Conservation (phyloP, 2,797 vertebrate species). For the Sebastes taczanowskii region DNA sequence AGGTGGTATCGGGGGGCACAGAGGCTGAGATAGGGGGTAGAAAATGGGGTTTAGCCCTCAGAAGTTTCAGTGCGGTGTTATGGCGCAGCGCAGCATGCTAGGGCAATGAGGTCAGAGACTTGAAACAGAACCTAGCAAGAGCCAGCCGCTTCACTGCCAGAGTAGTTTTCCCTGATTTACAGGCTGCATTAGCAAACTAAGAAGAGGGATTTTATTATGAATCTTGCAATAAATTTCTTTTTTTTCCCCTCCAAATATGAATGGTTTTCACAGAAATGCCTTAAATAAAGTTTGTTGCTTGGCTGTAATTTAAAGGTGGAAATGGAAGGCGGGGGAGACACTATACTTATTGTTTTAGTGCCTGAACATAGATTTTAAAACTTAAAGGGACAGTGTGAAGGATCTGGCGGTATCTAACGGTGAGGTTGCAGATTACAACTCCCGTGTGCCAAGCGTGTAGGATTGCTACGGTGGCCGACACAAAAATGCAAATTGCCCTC, state of each 20-base stretch:
- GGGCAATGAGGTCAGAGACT: constrained; percentile 72
- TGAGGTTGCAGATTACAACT: not conserved
- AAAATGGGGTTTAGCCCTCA: constrained; percentile 34
- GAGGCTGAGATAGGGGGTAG: constrained; percentile 38
- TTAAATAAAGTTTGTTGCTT: not conserved
- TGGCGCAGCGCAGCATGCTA: constrained; percentile 50
- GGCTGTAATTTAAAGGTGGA: not conserved
- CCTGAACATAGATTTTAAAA: not conserved
- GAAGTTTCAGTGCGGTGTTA: constrained; percentile 39
- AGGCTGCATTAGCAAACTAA: constrained; percentile 51
- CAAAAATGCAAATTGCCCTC: no score
- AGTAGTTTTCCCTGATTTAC: constrained; percentile 65
- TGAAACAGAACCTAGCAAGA: constrained; percentile 61
- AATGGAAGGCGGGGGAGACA: not conserved
- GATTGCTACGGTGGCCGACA: no score
- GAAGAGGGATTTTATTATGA: constrained; percentile 20
- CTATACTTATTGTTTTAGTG: not conserved
- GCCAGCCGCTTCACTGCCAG: constrained; percentile 40
- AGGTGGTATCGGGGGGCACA: constrained; percentile 23
- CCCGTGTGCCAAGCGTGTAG: not conserved
- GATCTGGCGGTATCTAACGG: rapidly evolving
- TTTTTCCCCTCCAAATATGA: not conserved
- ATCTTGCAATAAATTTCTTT: constrained; percentile 32
- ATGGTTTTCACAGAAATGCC: not conserved
- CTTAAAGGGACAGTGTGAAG: not conserved